Evolutionary conservation across 2,113 vertebrate genomes (phyloP).

Genomic region (Sylvicapra grimmia): DNA sequence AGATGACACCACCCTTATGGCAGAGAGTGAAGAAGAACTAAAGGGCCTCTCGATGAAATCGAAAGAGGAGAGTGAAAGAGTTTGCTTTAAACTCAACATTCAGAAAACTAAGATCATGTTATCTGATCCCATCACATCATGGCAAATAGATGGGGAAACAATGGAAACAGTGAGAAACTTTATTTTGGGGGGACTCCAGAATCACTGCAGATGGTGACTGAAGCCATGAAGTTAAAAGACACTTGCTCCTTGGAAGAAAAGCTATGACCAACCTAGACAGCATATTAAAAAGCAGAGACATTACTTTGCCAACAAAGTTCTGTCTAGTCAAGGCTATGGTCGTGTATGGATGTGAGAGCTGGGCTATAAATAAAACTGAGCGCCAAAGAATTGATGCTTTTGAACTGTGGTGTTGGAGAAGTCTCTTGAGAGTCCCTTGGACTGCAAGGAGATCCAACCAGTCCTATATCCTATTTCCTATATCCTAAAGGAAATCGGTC

Average conservation of each 20-base stretch:
- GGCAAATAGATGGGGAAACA: not conserved
- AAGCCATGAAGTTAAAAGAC: not conserved
- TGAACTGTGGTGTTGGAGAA: not conserved
- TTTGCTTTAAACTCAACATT: not conserved
- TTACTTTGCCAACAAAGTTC: not conserved
- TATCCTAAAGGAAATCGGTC: not conserved
- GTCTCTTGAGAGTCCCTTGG: not conserved
- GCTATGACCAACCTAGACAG: not conserved
- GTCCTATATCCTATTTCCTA: not conserved
- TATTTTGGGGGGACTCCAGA: not conserved
- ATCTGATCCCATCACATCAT: not conserved
- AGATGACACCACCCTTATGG: not conserved
- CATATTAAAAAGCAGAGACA: not conserved
- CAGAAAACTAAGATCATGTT: not conserved
- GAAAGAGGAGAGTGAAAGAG: not conserved
- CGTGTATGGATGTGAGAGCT: not conserved
- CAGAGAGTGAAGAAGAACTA: not conserved
- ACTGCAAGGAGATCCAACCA: not conserved
- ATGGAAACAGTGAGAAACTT: not conserved
- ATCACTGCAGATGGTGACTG: not conserved
- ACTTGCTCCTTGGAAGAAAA: not conserved
- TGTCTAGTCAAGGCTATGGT: not conserved
- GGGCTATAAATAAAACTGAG: not conserved
- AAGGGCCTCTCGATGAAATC: not conserved
- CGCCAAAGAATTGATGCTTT: accelerated